Base-by-base conservation (phyloP, 2,113 vertebrate species). In the Heteronetta atricapilla region DNA sequence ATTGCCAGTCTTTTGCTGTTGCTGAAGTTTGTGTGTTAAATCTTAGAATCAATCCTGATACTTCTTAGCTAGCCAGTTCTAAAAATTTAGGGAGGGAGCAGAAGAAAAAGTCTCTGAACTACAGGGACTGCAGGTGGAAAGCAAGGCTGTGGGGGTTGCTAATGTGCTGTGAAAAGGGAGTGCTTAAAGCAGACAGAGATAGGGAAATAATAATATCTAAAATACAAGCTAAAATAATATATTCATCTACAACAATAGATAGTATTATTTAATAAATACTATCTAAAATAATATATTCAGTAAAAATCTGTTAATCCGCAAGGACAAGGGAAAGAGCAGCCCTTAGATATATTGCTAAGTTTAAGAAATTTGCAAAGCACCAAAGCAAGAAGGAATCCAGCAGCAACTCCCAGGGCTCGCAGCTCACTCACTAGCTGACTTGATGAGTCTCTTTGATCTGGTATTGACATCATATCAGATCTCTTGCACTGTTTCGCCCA, bases 371-470 rank as follows among this genome's bases (percentile, higher is more conserved):
- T 92, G 46, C 36, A 86, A 91, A 76, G 34, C 77, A 73, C 75
- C 67, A 86, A 83, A 86, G 56, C 56, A 84, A 75, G 64, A 67
- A 89, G 89, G 94, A 94, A 89, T 95, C 75, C 91, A 96, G 88
- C 95, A 97, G 95, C 95, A 97, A 98, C 97, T 95, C 92, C 86
- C 86, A 78, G 44, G 52, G n/a, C 59, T 89, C 73, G n/a, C 26
- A 1, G 58, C 72, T 93, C 90, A 73, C 94, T 97, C 70, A 69
- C 79, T 60, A 34, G 69, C 86, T 93, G 78, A 90, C 88, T 96
- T 94, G 94, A 93, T 69, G 77, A 94, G 73, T 83, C 38, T 80
- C 79, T 98, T 96, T 97, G 95, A 96, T 97, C 78, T 95, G 69
- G 42, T 93, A 95, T 87, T 96, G 91, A 93, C 92, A 96, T 96